phyloP scores from a whole-genome alignment of 2,797 vertebrate genomes.

The Anguilla obscura region DNA sequence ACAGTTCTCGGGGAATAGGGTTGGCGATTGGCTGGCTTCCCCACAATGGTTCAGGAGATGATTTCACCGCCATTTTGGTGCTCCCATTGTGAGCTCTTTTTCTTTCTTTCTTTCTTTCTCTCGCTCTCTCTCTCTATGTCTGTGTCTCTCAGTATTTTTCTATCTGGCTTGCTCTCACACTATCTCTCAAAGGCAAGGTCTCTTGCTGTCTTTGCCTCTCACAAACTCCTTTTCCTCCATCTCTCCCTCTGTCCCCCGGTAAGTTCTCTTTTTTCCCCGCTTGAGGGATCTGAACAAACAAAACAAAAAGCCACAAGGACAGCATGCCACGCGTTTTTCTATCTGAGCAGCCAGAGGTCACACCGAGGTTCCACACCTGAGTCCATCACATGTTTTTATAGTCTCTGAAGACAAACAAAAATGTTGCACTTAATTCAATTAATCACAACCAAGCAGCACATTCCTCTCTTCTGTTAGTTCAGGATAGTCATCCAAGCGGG shows the following conservation, averaged over 20 bases:
- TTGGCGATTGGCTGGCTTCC: background rate
- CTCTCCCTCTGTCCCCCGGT: background rate
- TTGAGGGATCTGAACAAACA: background rate
- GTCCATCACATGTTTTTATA: background rate
- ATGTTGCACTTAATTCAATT: background rate
- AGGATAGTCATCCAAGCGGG: background rate
- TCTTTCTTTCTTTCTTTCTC: background rate
- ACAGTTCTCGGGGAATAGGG: background rate
- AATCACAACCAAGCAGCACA: background rate
- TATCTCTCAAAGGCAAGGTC: background rate
- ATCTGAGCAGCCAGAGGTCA: background rate
- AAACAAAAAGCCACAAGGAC: background rate
- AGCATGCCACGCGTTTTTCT: background rate
- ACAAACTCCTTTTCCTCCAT: background rate
- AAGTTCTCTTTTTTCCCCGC: background rate
- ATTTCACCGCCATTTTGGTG: background rate
- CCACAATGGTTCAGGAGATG: background rate
- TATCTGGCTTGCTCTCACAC: background rate
- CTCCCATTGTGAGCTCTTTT: background rate
- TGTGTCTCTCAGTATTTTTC: background rate
- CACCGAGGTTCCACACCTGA: background rate
- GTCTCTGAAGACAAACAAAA: constrained; percentile 6
- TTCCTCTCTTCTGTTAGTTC: background rate
- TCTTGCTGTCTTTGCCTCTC: background rate
- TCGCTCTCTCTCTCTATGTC: background rate